Evolutionary conservation across 2,797 vertebrate genomes (phyloP), one percentile per base, ranked within the genome.

Genomic region (Centropyge bicolor): DNA sequence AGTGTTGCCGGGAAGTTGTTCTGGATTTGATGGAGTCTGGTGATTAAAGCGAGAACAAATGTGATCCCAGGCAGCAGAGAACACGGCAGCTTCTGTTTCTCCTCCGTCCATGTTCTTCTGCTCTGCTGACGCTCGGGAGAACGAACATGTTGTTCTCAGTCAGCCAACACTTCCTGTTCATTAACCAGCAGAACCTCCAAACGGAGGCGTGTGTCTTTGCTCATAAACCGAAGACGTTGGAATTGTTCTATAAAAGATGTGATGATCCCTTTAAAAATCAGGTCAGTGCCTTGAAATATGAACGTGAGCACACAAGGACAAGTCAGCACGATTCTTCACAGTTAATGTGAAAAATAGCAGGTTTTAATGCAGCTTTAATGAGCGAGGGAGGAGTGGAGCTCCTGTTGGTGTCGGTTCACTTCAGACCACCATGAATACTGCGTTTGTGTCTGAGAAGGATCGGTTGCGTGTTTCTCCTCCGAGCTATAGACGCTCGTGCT

Each of bases 61-160:
- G 17, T 13, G 57, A 59, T 59, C 31, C 19, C 19, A n/a, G 56
- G n/a, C 56, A 60, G 35, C 57, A 57, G 49, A 35, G 55, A 57
- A 54, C 55, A 36, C 16, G 12, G 13, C 12, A 22, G 3, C 3
- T 41, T 11, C 9, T 17, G 16, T 49, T 20, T 49, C 63, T 31
- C 22, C 45, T 6, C 19, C 16, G 6, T 46, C 43, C 43, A 45
- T 4, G 43, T 8, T 11, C 9, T 8, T 40, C 45, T 17, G 17
- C 4, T 46, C 20, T 51, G 20, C 49, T 22, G 9, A 11, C 22
- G 12, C 22, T 52, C 19, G 9, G 6, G n/a, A 49, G 48, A 8
- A 10, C 1, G 8, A 20, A n/a, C 20, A n/a, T 20, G 9, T n/a
- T n/a, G 48, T 49, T n/a, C 16, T 5, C 45, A 19, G 16, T 17